Evolutionary conservation across 2,888 invertebrate genomes (phyloP).

Genomic region (Spodoptera picta): DNA sequence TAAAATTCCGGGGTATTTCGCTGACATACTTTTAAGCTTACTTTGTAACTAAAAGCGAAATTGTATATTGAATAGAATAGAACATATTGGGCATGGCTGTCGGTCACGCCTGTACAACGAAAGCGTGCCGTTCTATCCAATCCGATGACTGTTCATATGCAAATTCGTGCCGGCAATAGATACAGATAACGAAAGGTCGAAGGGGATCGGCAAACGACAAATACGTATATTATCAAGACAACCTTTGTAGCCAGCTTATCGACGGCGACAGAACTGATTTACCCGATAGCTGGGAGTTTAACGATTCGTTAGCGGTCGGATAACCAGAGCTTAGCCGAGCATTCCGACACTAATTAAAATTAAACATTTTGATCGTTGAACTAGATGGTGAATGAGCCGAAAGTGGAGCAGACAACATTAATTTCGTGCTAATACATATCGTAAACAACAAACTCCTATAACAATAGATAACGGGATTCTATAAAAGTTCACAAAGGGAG

Average conservation of each 20-base stretch:
- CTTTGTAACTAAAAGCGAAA: conserved; percentile 42
- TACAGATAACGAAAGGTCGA: conserved; percentile 60
- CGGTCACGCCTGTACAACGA: conserved; percentile 53
- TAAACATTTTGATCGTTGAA: conserved; percentile 19
- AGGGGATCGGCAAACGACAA: conserved; percentile 52
- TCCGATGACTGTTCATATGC: conserved; percentile 58
- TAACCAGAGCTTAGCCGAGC: conserved; percentile 27
- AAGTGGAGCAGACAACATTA: conserved; percentile 12
- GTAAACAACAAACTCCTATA: conserved; percentile 1
- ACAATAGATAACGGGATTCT: conserved; percentile 12
- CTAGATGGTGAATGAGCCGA: conserved; percentile 14
- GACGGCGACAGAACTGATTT: conserved; percentile 42
- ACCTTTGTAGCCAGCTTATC: conserved; percentile 46
- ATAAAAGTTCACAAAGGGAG: conserved; percentile 7
- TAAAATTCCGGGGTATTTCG: conserved; percentile 25
- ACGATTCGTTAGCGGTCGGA: conserved; percentile 27
- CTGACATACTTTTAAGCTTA: conserved; percentile 25
- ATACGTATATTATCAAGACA: conserved; percentile 47
- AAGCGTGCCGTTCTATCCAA: conserved; percentile 57
- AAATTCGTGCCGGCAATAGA: conserved; percentile 58
- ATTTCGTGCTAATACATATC: conserved; percentile 2
- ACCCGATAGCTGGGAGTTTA: conserved; percentile 37
- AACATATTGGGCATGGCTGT: conserved; percentile 56
- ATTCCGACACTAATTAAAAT: conserved; percentile 20
- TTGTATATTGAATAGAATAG: conserved; percentile 54